These are phyloP conservation scores for Urophycis tenuis DNA, from an alignment of 2,797 vertebrate genomes.

Conservation along the genomic window DNA sequence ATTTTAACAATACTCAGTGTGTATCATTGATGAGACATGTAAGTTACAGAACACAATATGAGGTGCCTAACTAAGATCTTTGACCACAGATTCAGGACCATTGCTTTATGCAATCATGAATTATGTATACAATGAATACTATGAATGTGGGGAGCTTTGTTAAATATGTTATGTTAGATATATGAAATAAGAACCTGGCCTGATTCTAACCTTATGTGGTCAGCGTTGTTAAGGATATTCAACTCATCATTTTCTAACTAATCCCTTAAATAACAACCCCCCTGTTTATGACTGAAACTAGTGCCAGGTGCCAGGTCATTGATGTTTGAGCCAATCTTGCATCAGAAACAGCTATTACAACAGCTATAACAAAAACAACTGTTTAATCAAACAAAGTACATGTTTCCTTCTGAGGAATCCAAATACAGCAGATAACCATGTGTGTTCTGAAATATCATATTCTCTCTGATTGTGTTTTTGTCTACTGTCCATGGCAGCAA, in stretches of 20 bases:
- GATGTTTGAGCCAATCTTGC: not conserved
- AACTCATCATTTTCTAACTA: not conserved
- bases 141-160: slow-evolving; percentile 17
- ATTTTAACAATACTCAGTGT: not conserved
- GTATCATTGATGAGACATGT: slow-evolving; percentile 24
- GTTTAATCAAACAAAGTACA: not conserved
- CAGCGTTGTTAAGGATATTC: not conserved
- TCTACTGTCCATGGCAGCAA: slow-evolving; percentile 72
- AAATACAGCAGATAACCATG: not conserved
- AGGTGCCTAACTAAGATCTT: slow-evolving; percentile 6
- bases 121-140: not conserved
- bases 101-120: not conserved
- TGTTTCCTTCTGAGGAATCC: not conserved
- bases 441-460: slow-evolving; percentile 41
- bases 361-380: not conserved
- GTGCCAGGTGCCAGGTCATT: not conserved
- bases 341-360: not conserved
- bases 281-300: not conserved
- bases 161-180: not conserved
- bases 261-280: not conserved
- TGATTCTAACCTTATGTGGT: slow-evolving; percentile 7
- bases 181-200: not conserved
- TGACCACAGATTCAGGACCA: slow-evolving; percentile 12
- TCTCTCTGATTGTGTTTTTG: slow-evolving; percentile 59
- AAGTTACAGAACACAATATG: not conserved